phyloP scores from a whole-genome alignment of 2,797 vertebrate genomes.

The Acropternis orthonyx region DNA sequence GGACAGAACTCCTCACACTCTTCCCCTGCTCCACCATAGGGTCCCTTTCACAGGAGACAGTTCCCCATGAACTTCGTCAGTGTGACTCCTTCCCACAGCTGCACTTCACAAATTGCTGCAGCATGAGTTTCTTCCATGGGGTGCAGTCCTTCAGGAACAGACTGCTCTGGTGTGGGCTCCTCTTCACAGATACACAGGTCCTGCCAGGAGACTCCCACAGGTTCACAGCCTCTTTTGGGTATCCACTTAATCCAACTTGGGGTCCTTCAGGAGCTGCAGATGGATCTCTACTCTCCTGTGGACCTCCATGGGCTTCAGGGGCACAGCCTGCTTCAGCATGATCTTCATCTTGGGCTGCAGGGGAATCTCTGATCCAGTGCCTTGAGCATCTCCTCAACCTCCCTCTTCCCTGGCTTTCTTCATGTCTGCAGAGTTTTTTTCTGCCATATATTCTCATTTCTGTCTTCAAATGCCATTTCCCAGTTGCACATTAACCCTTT shows the following conservation, averaged over 20 bases:
- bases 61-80: background rate
- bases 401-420: background rate
- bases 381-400: background rate
- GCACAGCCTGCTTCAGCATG: background rate
- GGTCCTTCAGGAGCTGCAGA: background rate
- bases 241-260: background rate
- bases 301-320: background rate
- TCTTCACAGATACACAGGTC: background rate
- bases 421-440: background rate
- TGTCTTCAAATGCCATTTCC: background rate
- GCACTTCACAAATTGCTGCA: background rate
- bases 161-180: background rate
- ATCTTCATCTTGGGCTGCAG: background rate
- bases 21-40: too few relatives aligned
- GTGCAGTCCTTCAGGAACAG: background rate
- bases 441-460: background rate
- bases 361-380: background rate
- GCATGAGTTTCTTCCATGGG: accelerated
- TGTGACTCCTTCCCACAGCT: accelerated
- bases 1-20: background rate
- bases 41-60: background rate
- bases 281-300: background rate
- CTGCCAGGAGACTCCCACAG: background rate
- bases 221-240: background rate
- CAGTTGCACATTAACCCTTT: background rate